Conservation (phyloP, 2,797 vertebrate genomes). For the Helicolenus hilgendorfi region DNA sequence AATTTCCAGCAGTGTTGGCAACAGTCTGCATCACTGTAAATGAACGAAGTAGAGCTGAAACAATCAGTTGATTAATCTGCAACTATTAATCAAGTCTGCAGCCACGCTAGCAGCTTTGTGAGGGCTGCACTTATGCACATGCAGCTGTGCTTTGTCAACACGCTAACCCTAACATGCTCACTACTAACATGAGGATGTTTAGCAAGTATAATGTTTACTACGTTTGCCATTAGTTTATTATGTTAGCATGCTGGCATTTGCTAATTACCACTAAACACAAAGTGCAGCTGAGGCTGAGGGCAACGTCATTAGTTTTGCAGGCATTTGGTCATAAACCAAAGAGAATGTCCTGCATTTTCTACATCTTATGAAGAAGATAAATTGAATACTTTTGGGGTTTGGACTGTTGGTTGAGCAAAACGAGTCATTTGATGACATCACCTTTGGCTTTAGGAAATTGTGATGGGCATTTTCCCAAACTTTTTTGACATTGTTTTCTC, state of each 20-base stretch:
- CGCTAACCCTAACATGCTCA: background rate
- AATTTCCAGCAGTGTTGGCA: background rate
- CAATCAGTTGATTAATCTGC: constrained; percentile 25
- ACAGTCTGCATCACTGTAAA: background rate
- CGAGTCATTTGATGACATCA: background rate
- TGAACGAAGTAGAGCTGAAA: background rate
- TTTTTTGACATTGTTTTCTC: background rate
- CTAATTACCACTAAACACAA: background rate
- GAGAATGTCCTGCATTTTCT: background rate
- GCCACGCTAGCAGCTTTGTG: background rate
- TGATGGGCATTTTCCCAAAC: no score
- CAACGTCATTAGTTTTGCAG: background rate
- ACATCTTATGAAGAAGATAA: background rate
- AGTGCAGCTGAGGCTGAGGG: background rate
- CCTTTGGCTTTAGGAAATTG: background rate
- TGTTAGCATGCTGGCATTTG: background rate
- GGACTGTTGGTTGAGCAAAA: background rate
- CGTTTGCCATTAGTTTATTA: background rate
- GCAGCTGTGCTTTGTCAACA: background rate
- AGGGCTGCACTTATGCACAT: background rate
- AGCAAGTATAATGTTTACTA: background rate
- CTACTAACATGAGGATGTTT: background rate
- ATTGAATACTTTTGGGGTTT: background rate
- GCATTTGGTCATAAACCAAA: background rate
- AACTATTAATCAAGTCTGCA: background rate